Evolutionary conservation across 2,888 invertebrate species (phyloP).

Genomic region (Encarsia formosa): DNA sequence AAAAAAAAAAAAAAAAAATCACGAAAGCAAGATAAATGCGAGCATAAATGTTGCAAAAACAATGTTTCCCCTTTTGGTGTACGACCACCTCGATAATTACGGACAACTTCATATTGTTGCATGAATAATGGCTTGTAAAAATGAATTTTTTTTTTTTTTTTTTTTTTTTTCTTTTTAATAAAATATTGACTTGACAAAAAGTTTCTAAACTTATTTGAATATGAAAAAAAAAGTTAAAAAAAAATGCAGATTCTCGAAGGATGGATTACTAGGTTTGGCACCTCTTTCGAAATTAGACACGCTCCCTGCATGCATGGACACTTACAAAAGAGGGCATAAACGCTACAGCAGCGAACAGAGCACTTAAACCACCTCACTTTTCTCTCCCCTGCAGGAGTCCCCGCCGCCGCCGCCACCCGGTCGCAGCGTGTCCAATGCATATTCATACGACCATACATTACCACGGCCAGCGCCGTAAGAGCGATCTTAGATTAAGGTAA

Average conservation of each 20-base stretch:
- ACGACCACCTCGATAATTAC: neutral
- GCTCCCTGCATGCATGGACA: conserved; percentile 8
- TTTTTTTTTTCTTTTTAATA: too few species aligned
- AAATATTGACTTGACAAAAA: too few species aligned
- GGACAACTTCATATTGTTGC: neutral
- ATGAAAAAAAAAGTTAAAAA: too few species aligned
- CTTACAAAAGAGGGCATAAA: conserved; percentile 23
- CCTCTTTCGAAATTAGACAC: too few species aligned
- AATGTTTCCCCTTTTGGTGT: neutral
- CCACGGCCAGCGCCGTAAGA: conserved; percentile 19
- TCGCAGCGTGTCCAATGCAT: conserved; percentile 50
- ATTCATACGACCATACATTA: conserved; percentile 51
- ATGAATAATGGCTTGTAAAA: too few species aligned
- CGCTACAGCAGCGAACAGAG: neutral
- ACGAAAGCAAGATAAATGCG: neutral
- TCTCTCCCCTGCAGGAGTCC: too few species aligned
- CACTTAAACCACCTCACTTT: neutral
- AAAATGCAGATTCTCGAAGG: too few species aligned
- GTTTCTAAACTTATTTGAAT: too few species aligned
- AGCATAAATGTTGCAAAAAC: neutral
- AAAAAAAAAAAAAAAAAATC: too few species aligned
- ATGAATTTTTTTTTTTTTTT: too few species aligned
- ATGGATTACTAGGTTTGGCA: too few species aligned
- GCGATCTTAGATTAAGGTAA: conserved; percentile 53
- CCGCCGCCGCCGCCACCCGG: too few species aligned